Percentiles rank a stretch among this genome's conserved stretches.
Conservation (phyloP, 2,797 vertebrate genomes). For the Taeniopygia guttata region DNA sequence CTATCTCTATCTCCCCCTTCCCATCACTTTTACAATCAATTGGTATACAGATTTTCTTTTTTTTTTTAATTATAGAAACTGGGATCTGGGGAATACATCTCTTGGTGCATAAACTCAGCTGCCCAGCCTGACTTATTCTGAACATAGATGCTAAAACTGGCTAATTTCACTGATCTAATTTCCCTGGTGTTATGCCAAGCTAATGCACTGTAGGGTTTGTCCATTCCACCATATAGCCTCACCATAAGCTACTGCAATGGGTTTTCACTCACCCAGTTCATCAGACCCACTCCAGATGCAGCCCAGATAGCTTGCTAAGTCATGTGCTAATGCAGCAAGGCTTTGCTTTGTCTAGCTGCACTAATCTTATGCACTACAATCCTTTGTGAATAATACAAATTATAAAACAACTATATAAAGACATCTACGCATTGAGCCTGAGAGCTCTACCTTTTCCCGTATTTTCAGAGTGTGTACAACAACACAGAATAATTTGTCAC, state of each 20-base stretch:
- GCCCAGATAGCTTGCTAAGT: background rate
- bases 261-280: background rate
- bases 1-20: background rate
- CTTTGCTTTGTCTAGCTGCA: constrained; percentile 28
- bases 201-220: background rate
- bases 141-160: background rate
- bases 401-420: background rate
- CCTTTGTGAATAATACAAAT: constrained; percentile 10
- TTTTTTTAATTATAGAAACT: background rate
- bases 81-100: background rate
- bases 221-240: background rate
- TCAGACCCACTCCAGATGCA: background rate
- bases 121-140: background rate
- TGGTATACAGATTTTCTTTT: background rate
- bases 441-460: background rate
- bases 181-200: background rate
- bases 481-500: background rate
- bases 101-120: background rate
- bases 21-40: background rate
- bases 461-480: background rate
- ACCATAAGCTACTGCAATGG: background rate
- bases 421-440: background rate
- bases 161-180: background rate
- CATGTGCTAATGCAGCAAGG: background rate
- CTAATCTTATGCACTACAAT: background rate